phyloP scores from a whole-genome alignment of 1,140 invertebrate species.

The Drosophila subpulchrella region DNA sequence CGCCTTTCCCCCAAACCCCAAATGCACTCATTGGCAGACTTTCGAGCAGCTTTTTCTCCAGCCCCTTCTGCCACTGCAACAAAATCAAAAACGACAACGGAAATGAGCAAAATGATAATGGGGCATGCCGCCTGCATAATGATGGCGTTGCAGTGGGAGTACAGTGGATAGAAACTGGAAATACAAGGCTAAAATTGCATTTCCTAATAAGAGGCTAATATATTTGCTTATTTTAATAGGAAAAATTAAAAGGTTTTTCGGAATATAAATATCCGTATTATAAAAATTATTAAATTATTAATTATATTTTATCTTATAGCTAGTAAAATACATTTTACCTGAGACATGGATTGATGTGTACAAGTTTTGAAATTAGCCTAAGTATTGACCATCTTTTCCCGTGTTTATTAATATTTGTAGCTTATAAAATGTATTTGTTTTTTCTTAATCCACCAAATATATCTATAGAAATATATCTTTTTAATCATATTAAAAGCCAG shows the following conservation, averaged over 20 bases:
- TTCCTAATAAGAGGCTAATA: background rate
- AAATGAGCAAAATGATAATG: slow-evolving; percentile 77
- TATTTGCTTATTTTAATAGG: background rate
- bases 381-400: too few species aligned
- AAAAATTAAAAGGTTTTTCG: background rate
- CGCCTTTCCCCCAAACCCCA: slow-evolving; percentile 6
- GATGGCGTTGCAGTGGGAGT: slow-evolving; percentile 33
- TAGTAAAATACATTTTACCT: too few species aligned
- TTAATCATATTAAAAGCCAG: too few species aligned
- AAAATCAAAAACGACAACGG: slow-evolving; percentile 61
- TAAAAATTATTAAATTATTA: too few species aligned
- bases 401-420: too few species aligned
- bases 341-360: too few species aligned
- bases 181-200: background rate
- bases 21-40: slow-evolving; percentile 60
- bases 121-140: slow-evolving; percentile 70
- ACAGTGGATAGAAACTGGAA: background rate
- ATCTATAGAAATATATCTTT: too few species aligned
- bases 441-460: too few species aligned
- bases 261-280: too few species aligned
- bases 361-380: too few species aligned
- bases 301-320: too few species aligned
- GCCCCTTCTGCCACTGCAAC: slow-evolving; percentile 1
- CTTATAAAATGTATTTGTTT: too few species aligned
- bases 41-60: slow-evolving; percentile 17